Percentiles rank a stretch among this genome's conserved stretches.
Conservation (phyloP, 1,140 invertebrate genomes). For the Drosophila rufa region DNA sequence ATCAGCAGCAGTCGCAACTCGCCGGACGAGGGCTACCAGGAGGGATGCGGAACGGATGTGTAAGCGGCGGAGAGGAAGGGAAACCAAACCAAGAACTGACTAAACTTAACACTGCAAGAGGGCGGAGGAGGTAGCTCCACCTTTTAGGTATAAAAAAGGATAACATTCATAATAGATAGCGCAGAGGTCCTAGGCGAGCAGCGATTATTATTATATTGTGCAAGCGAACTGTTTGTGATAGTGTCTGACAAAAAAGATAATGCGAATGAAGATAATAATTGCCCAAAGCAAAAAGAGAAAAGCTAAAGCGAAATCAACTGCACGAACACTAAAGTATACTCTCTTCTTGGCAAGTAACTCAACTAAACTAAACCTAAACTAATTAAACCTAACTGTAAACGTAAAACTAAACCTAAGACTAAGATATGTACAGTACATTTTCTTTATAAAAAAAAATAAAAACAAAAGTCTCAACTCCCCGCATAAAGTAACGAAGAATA, state of each 20-base stretch:
- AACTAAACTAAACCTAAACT: constrained; percentile 32
- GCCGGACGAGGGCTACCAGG: constrained; percentile 95
- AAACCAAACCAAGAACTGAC: constrained; percentile 67
- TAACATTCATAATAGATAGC: constrained; percentile 48
- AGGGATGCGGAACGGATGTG: constrained; percentile 96
- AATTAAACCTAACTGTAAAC: constrained; percentile 30
- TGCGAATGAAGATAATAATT: constrained; percentile 78
- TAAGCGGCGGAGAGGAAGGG: constrained; percentile 80
- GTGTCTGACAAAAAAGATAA: constrained; percentile 82
- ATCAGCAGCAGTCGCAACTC: constrained; percentile 92
- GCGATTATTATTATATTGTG: constrained; percentile 37
- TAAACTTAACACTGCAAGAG: constrained; percentile 61
- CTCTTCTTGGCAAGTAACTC: constrained; percentile 47
- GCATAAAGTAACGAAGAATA: constrained; percentile 24
- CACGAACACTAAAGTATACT: constrained; percentile 71
- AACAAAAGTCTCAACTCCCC: constrained; percentile 29
- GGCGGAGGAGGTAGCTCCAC: constrained; percentile 12
- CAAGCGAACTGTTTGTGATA: constrained; percentile 81
- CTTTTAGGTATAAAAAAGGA: constrained; percentile 14
- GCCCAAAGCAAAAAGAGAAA: constrained; percentile 34
- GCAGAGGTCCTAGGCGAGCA: constrained; percentile 57
- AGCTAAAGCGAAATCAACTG: constrained; percentile 50
- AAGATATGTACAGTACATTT: constrained; percentile 32
- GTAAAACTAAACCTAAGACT: constrained; percentile 12
- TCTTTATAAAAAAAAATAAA: constrained; percentile 2